These are phyloP conservation scores for Seira musarum DNA, from an alignment of 2,888 invertebrate species.

Conservation along the genomic window DNA sequence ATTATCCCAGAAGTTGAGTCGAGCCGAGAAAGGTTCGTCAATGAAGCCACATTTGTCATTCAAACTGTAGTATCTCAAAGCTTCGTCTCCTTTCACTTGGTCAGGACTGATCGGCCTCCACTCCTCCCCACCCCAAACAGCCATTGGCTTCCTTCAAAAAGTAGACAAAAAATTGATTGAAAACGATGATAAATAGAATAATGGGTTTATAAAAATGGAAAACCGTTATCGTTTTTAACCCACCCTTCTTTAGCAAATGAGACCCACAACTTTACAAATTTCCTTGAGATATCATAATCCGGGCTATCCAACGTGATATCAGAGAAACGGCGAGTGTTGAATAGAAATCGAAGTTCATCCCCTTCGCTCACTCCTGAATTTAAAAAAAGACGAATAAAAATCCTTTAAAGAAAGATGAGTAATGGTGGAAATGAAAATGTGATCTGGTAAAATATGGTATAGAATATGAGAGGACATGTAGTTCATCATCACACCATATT, in stretches of 20 bases:
- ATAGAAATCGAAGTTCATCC: conserved; percentile 68
- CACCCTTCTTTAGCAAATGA: conserved; percentile 68
- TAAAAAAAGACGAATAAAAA: not conserved
- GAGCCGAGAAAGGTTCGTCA: conserved; percentile 65
- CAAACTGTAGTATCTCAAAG: conserved; percentile 64
- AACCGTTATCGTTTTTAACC: not conserved
- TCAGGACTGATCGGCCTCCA: conserved; percentile 64
- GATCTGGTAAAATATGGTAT: not conserved
- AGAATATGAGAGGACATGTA: not conserved
- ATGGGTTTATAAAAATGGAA: not conserved
- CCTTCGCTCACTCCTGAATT: conserved; percentile 67
- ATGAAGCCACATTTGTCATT: conserved; percentile 59
- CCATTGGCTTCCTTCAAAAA: conserved; percentile 57
- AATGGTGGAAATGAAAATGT: not conserved
- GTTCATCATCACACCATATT: conserved; percentile 10
- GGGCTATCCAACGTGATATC: conserved; percentile 47
- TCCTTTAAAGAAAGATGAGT: not conserved
- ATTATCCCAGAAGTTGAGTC: conserved; percentile 69
- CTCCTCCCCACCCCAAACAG: conserved; percentile 57
- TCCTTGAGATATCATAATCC: conserved; percentile 62
- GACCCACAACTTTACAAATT: conserved; percentile 64
- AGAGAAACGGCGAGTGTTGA: conserved; percentile 60
- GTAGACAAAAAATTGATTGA: not conserved
- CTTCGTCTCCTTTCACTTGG: conserved; percentile 67
- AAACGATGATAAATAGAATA: not conserved